Evolutionary conservation across 2,888 invertebrate species (phyloP), one percentile per base, ranked within the genome.

Genomic region (Odontocerum albicorne): DNA sequence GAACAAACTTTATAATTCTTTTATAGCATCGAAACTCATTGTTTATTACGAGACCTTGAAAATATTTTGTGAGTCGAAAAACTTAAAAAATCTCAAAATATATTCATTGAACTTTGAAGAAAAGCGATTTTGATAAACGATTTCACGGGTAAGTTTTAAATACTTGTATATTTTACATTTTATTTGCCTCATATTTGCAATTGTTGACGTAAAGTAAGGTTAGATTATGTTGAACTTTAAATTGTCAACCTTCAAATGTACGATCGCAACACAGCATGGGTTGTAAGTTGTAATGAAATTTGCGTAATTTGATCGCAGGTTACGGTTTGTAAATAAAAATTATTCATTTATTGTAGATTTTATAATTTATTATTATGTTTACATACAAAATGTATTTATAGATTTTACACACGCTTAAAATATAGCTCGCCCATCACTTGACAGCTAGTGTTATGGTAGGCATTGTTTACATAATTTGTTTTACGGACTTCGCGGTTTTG

Each of bases 21-120:
- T 43, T 35, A 27, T 47, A 33, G 42, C 42, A 39, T 47, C 43
- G 35, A 32, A 35, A 35, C 33, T 49, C 47, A 57, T 57, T 57
- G 57, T 57, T 57, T 57, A 52, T 44, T 40, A 42, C 51, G 52
- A 47, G 57, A 57, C 57, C 57, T 57, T 57, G 57, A 57, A 57
- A 57, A 52, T 52, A 52, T 52, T 56, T 57, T 45, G 52, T 38
- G 17, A 38, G 32, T 49, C 8, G 13, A 47, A 45, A 45, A 39
- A 45, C 40, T 43, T 45, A 40, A 43, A 13, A 49, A 44, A 44
- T 12, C 22, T 43, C 20, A 42, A 47, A 39, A 39, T 33, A 49
- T 15, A 43, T 49, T 40, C 43, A 20, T 42, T 31, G 13, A 45
- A 50, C 22, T 38, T 57, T 35, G 39, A 8, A 15, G 40, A 46